These are phyloP conservation scores for Ibycter americanus DNA, from an alignment of 2,797 vertebrate genomes.

Conservation along the genomic window DNA sequence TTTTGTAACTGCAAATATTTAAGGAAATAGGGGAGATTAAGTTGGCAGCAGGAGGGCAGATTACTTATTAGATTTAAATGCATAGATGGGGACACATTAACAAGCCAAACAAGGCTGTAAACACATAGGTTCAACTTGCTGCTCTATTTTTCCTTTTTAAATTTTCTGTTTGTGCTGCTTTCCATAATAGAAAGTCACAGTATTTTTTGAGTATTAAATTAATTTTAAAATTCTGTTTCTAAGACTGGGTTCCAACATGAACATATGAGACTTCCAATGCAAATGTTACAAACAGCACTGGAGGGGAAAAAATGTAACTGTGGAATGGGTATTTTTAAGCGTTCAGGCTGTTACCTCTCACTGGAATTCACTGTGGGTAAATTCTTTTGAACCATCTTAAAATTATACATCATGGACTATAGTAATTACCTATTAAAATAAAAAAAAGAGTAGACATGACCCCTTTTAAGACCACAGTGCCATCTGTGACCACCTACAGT, in stretches of 20 bases:
- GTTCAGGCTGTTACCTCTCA: not conserved
- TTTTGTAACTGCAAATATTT: not conserved
- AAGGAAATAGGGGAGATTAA: not conserved
- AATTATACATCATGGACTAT: not conserved
- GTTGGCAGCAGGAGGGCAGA: not conserved
- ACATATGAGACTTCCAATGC: not conserved
- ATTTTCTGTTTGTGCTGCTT: not conserved
- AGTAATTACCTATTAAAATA: not conserved
- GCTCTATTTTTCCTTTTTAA: not conserved
- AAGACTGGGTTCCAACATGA: not conserved
- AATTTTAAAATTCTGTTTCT: not conserved
- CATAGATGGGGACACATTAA: not conserved
- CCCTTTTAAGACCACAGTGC: not conserved
- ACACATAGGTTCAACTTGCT: not conserved
- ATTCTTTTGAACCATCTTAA: not conserved
- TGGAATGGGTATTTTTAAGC: not conserved
- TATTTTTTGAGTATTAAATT: not conserved
- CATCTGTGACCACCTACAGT: constrained; percentile 14
- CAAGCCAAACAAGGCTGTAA: not conserved
- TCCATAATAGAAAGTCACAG: not conserved
- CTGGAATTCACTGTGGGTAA: not conserved
- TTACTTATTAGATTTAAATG: not conserved
- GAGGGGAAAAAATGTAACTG: not conserved
- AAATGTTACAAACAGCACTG: not conserved
- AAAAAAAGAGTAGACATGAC: not conserved